Base-by-base conservation (phyloP, 2,888 invertebrate genomes). In the Actias luna region DNA sequence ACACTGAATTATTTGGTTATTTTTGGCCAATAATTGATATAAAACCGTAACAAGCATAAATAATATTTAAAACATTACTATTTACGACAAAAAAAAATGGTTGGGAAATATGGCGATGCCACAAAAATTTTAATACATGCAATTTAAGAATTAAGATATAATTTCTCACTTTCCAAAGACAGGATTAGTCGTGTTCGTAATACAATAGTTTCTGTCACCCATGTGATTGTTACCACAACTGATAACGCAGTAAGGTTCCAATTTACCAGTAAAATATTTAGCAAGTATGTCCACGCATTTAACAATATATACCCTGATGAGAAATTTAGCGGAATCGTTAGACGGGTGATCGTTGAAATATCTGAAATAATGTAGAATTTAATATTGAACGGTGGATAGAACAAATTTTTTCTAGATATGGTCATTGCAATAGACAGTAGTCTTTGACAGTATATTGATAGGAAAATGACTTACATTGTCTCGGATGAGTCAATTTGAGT, bases 231-330 rank as follows among this genome's bases (percentile, higher is more conserved):
- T 93, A 0, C 96, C 96, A 57, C 97, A 93, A 62, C 91, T 93
- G 8, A 98, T 82, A 16, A 94, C 91, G 0, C 98, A 89, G 77
- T 97, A 98, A 0, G 98, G 96, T 85, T 98, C 96, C 0, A 96
- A 95, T 82, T 95, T 94, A 8, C 95, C 95, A 66, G 90, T 93
- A 16, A 94, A 87, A 75, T 97, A 96, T 69, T 94, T 95, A 0
- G 96, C 95, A 64, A 94, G 94, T 22, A 98, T 88, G 73, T 96
- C 94, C 12, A 95, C 78, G 0, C 95, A 97, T 85, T 94, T 94
- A 1, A 97, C 89, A 35, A 97, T 87, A 83, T 98, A 98, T 0
- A 98, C 94, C 33, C 98, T 92, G 3, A 97, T 94, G 25, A 96
- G 74, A 72, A 95, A 94, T 63, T 94, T 94, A 16, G 94, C 83